Percentiles rank a stretch among this genome's conserved stretches.
These are phyloP conservation scores for Hemiprocne comata DNA, from an alignment of 2,113 vertebrate genomes.

Conservation along the genomic window DNA sequence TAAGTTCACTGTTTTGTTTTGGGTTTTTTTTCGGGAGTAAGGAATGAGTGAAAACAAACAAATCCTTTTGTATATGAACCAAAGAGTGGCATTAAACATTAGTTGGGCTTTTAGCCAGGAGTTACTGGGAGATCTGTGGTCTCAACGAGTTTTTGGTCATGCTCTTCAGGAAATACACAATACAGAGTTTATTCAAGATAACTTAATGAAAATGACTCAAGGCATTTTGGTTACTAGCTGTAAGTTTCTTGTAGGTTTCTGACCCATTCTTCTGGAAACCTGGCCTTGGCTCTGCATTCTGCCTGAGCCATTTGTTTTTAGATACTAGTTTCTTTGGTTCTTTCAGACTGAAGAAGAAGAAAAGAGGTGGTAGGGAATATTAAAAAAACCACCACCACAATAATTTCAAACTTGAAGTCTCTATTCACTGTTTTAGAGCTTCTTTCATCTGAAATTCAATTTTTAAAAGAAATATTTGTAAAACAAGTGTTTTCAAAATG, in stretches of 20 bases:
- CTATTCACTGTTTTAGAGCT: neutral
- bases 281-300: neutral
- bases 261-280: neutral
- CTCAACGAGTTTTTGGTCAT: neutral
- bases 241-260: neutral
- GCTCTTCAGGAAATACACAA: conserved; percentile 7
- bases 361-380: neutral
- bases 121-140: neutral
- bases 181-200: conserved; percentile 15
- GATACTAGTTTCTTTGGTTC: neutral
- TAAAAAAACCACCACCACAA: neutral
- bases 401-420: neutral
- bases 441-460: neutral
- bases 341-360: neutral
- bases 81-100: conserved; percentile 6
- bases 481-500: neutral
- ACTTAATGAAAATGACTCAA: neutral
- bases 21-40: neutral
- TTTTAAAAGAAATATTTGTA: neutral
- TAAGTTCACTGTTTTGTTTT: neutral
- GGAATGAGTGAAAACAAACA: conserved; percentile 34
- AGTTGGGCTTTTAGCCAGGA: conserved; percentile 12
- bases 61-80: neutral
- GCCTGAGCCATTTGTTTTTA: neutral
- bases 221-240: neutral